Evolutionary conservation across 2,113 vertebrate genomes (phyloP).

Genomic region (Nothobranchius furzeri): DNA sequence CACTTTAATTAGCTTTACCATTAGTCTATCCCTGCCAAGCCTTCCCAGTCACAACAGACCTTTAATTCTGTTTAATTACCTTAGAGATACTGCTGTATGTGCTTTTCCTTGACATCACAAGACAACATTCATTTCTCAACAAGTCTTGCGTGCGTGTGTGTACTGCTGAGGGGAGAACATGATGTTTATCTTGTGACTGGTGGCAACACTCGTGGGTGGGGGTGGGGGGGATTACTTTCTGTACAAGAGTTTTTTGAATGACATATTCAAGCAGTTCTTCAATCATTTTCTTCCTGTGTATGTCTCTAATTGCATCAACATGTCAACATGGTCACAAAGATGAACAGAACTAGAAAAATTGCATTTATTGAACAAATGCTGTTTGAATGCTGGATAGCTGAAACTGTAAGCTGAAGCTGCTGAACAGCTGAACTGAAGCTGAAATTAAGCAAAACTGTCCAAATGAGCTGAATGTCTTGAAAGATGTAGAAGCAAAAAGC

Average conservation of each 20-base stretch:
- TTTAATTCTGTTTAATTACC: constrained; percentile 75
- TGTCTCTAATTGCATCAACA: constrained; percentile 18
- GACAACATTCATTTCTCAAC: constrained; percentile 58
- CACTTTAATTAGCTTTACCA: constrained; percentile 75
- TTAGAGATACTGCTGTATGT: constrained; percentile 63
- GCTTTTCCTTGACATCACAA: constrained; percentile 64
- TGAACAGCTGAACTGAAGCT: too few relatives aligned
- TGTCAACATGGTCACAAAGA: constrained; percentile 2
- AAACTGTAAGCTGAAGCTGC: too few relatives aligned
- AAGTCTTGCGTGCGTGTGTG: constrained; percentile 33
- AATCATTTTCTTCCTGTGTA: constrained; percentile 15
- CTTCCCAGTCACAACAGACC: constrained; percentile 68
- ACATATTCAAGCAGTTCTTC: constrained; percentile 25
- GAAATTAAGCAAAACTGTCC: too few relatives aligned
- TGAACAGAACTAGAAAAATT: neutral
- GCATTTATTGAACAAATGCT: too few relatives aligned
- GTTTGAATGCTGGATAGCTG: too few relatives aligned
- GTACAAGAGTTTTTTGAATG: constrained; percentile 4
- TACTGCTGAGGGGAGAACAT: constrained; percentile 43
- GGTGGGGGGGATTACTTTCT: constrained; percentile 8
- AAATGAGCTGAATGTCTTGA: too few relatives aligned
- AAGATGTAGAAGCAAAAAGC: too few relatives aligned
- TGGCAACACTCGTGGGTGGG: constrained; percentile 35
- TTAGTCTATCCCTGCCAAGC: constrained; percentile 65
- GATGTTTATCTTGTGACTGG: constrained; percentile 63